A percentile compares a stretch with the other conserved stretches of the same genome.
Evolutionary conservation across 92 coral and sea anemone species (phyloP).

Genomic region (Bergia sp.): DNA sequence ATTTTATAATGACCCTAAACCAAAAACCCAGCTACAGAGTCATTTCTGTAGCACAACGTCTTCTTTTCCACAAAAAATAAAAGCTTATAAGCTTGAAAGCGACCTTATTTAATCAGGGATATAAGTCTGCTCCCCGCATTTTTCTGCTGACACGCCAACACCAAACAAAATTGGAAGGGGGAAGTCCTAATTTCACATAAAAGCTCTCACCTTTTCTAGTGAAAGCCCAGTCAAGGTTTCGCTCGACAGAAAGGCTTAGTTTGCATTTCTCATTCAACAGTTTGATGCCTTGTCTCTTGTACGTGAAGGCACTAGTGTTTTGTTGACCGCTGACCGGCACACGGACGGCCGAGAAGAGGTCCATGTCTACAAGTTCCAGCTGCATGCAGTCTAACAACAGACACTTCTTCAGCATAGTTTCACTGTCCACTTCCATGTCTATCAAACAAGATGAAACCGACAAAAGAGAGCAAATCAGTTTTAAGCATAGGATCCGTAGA

Average conservation of each 20-base stretch:
- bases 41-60: neutral
- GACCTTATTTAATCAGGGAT: too few relatives aligned
- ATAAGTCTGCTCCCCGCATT: too few relatives aligned
- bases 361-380: conserved; percentile 95
- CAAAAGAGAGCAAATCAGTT: too few relatives aligned
- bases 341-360: conserved; percentile 89
- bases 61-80: neutral
- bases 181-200: neutral
- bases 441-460: neutral
- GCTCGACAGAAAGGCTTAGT: conserved; percentile 83
- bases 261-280: conserved; percentile 88
- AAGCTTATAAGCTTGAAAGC: neutral
- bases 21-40: too few relatives aligned
- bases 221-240: conserved; percentile 97
- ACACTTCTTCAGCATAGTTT: conserved; percentile 25
- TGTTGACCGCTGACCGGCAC: conserved; percentile 60
- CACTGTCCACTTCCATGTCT: conserved; percentile 44
- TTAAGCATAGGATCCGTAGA: too few relatives aligned
- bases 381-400: conserved; percentile 87
- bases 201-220: conserved; percentile 82
- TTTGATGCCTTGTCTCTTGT: conserved; percentile 88
- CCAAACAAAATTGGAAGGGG: too few relatives aligned
- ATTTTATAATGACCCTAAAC: too few relatives aligned
- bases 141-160: too few relatives aligned
- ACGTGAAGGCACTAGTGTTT: conserved; percentile 58